phyloP scores from a whole-genome alignment of 1,140 invertebrate species.

The Dendroctonus valens region DNA sequence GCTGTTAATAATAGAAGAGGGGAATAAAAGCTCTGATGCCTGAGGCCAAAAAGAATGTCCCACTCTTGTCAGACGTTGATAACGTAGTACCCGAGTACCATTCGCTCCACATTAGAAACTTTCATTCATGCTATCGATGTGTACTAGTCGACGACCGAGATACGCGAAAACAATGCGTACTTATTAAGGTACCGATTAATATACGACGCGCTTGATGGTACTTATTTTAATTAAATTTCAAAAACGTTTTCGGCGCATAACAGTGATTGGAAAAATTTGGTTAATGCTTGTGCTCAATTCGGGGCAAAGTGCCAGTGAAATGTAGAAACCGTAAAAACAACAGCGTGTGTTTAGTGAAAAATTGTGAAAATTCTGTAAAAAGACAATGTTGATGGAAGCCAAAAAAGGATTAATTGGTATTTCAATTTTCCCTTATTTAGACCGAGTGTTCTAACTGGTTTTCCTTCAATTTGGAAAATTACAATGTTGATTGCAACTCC shows the following conservation, averaged over 20 bases:
- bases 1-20: not conserved
- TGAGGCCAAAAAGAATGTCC: not conserved
- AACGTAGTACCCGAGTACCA: not conserved
- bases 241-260: too few relatives aligned
- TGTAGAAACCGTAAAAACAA: too few relatives aligned
- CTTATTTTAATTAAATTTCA: too few relatives aligned
- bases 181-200: not conserved
- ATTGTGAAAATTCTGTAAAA: not conserved
- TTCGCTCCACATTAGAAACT: not conserved
- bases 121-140: not conserved
- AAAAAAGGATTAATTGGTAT: not conserved
- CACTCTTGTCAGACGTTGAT: not conserved
- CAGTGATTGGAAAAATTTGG: too few relatives aligned
- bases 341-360: not conserved
- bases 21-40: not conserved
- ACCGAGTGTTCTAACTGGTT: not conserved
- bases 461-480: not conserved
- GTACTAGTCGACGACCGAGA: not conserved
- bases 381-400: not conserved
- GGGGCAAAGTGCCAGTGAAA: too few relatives aligned
- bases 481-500: conserved; percentile 36
- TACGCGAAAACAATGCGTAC: not conserved
- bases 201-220: not conserved
- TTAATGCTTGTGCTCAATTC: too few relatives aligned
- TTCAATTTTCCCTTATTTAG: not conserved